A percentile compares a stretch with the other conserved stretches of the same genome.
Evolutionary conservation across 2,113 vertebrate species (phyloP).

Genomic region (Corythornis vintsioides): DNA sequence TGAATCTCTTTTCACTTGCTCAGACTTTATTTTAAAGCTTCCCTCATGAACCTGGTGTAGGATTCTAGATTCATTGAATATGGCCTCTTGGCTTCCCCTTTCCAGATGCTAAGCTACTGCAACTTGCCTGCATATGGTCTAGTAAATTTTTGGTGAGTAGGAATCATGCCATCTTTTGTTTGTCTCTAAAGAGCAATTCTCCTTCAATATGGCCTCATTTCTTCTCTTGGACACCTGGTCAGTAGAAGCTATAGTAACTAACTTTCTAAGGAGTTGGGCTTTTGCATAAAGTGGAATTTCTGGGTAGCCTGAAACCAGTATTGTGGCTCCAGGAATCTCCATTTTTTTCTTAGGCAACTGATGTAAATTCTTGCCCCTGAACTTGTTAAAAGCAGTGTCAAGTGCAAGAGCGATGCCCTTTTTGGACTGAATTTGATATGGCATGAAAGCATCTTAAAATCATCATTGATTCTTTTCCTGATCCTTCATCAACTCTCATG

Average conservation of each 20-base stretch:
- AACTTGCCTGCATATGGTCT: neutral
- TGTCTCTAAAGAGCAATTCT: conserved; percentile 33
- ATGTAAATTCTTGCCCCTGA: neutral
- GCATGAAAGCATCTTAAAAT: neutral
- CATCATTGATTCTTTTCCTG: neutral
- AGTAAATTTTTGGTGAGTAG: conserved; percentile 22
- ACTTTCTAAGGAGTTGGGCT: neutral
- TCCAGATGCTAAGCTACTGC: conserved; percentile 14
- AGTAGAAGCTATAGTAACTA: neutral
- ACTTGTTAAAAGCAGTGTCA: neutral
- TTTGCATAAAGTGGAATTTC: neutral
- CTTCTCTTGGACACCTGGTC: neutral
- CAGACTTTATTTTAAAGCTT: neutral
- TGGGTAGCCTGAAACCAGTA: neutral
- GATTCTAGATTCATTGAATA: neutral
- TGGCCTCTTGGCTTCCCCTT: neutral
- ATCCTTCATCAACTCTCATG: neutral
- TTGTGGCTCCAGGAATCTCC: neutral
- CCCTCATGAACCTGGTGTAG: neutral
- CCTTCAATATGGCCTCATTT: neutral
- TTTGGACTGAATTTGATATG: neutral
- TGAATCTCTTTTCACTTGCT: neutral
- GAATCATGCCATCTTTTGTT: neutral
- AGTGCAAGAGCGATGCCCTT: neutral
- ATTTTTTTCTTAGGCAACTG: neutral